Percentiles rank a stretch among this genome's conserved stretches.
Evolutionary conservation across 2,888 invertebrate genomes (phyloP).

Genomic region (Aspidiotus rigidus): DNA sequence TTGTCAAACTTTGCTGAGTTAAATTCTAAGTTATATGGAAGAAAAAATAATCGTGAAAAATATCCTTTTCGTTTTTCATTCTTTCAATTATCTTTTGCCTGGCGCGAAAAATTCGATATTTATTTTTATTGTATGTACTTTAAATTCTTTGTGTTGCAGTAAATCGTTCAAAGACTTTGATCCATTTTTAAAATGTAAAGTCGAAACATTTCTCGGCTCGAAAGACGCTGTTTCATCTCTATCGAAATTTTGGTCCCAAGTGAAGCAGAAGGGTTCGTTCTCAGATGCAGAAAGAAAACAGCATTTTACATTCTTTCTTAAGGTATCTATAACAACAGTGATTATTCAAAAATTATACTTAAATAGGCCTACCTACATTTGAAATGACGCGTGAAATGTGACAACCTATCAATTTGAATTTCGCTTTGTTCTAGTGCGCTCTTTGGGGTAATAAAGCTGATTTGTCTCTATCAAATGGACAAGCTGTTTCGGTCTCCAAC

Average conservation of each 20-base stretch:
- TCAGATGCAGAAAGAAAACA: conserved; percentile 45
- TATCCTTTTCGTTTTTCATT: too few species aligned
- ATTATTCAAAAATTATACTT: neutral
- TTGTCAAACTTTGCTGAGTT: too few species aligned
- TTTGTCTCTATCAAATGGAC: conserved; percentile 72
- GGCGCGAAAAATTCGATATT: too few species aligned
- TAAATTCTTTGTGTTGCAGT: conserved; percentile 45
- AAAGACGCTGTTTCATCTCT: conserved; percentile 40
- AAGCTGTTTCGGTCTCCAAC: conserved; percentile 49
- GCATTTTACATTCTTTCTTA: conserved; percentile 51
- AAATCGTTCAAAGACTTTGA: conserved; percentile 57
- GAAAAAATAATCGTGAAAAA: too few species aligned
- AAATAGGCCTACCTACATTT: too few species aligned
- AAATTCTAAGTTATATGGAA: too few species aligned
- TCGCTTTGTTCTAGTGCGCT: conserved; percentile 50
- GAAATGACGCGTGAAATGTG: too few species aligned
- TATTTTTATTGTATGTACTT: too few species aligned
- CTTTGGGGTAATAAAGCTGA: conserved; percentile 96
- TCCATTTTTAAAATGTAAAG: conserved; percentile 67
- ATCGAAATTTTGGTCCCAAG: conserved; percentile 1
- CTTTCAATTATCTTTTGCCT: too few species aligned
- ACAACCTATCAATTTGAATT: neutral
- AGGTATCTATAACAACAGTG: conserved; percentile 44
- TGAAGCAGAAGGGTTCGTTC: conserved; percentile 36
- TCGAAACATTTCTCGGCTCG: conserved; percentile 50